A percentile compares a stretch with the other conserved stretches of the same genome.
phyloP scores from a whole-genome alignment of 2,888 invertebrate genomes.

The Drosophila neutralis region DNA sequence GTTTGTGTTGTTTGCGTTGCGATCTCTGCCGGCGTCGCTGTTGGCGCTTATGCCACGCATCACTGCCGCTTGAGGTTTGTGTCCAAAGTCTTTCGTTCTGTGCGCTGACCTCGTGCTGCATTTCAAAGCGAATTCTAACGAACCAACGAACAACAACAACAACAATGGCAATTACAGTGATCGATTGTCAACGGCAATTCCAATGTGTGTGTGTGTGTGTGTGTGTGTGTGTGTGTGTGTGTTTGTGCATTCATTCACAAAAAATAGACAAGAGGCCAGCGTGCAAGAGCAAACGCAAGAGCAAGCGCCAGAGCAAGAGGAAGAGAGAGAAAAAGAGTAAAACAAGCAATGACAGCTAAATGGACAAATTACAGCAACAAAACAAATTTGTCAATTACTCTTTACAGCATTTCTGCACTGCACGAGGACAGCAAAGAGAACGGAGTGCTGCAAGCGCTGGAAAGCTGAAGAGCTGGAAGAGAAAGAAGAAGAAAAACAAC shows the following conservation, averaged over 20 bases:
- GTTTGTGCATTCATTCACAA: constrained; percentile 25
- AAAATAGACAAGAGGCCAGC: constrained; percentile 13
- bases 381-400: background rate
- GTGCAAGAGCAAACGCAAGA: background rate
- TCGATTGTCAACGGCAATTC: constrained; percentile 16
- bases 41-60: constrained; percentile 44
- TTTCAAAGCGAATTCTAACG: constrained; percentile 44
- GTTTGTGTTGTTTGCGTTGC: constrained; percentile 2
- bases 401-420: constrained; percentile 7
- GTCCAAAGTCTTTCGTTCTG: constrained; percentile 73
- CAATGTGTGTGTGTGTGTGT: constrained; percentile 2
- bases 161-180: constrained; percentile 17
- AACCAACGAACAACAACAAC: constrained; percentile 23
- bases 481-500: background rate
- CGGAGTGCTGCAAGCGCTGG: background rate
- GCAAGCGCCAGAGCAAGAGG: background rate
- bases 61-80: constrained; percentile 62
- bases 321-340: background rate
- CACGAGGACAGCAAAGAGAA: background rate
- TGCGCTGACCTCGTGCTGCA: constrained; percentile 69
- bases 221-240: background rate
- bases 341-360: constrained; percentile 1
- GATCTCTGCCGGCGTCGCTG: background rate
- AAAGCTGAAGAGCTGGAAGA: background rate
- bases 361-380: constrained; percentile 4